Conservation (phyloP, 1,140 invertebrate species). For the Pogonus chalceus region DNA sequence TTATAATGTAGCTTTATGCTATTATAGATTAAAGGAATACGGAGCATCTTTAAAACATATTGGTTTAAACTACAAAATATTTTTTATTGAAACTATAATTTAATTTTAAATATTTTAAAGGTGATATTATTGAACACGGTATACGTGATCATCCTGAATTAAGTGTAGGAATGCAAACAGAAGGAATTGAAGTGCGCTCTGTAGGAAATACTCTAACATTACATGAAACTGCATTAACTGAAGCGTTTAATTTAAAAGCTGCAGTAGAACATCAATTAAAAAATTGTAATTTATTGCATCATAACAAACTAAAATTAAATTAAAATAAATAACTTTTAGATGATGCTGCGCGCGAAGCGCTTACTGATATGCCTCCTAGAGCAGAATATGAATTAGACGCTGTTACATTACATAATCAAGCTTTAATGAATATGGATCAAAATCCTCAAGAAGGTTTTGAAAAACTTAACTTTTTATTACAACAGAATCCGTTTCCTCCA, state of each 20-base stretch:
- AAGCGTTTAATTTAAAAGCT: slow-evolving; percentile 97
- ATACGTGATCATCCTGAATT: slow-evolving; percentile 96
- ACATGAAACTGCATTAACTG: slow-evolving; percentile 92
- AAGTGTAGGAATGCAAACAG: slow-evolving; percentile 95
- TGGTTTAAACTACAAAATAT: slow-evolving; percentile 36
- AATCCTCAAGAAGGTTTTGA: slow-evolving; percentile 91
- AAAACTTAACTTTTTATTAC: slow-evolving; percentile 92
- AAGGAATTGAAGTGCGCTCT: slow-evolving; percentile 91
- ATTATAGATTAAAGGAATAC: slow-evolving; percentile 91
- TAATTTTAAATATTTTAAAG: slow-evolving; percentile 36
- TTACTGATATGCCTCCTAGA: slow-evolving; percentile 95
- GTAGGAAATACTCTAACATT: slow-evolving; percentile 95
- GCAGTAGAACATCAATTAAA: slow-evolving; percentile 97
- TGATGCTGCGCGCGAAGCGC: slow-evolving; percentile 82
- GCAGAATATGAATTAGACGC: slow-evolving; percentile 96
- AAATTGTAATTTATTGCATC: slow-evolving; percentile 61
- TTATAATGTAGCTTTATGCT: slow-evolving; percentile 93
- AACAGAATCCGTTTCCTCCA: slow-evolving; percentile 92
- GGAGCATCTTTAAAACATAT: slow-evolving; percentile 81
- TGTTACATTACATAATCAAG: slow-evolving; percentile 96
- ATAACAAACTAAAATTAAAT: neutral
- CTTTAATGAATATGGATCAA: slow-evolving; percentile 85
- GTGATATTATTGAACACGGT: slow-evolving; percentile 92
- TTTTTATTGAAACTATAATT: neutral
- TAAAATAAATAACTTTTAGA: slow-evolving; percentile 40